These are phyloP conservation scores for Acomys russatus DNA, from an alignment of 2,797 vertebrate species.

Conservation along the genomic window DNA sequence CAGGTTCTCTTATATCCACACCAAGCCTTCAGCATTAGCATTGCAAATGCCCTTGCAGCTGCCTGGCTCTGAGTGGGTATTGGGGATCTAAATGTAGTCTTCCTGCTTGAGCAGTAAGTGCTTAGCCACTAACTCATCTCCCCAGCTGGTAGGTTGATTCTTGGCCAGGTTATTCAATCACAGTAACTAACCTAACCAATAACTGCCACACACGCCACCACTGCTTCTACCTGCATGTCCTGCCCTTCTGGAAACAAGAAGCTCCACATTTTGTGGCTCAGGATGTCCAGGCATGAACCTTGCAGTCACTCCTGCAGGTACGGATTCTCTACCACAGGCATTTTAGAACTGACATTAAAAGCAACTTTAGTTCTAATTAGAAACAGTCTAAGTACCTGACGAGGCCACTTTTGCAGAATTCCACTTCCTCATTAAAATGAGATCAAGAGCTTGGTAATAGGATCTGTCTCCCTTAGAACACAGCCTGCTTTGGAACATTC, in stretches of 20 bases:
- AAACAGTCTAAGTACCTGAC: background rate
- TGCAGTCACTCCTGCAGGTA: background rate
- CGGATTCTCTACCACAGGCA: background rate
- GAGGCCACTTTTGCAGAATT: background rate
- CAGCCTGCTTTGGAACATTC: background rate
- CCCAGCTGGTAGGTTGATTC: background rate
- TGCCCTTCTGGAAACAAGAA: background rate
- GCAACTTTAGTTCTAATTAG: constrained; percentile 71
- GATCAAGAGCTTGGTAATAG: constrained; percentile 35
- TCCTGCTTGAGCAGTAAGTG: background rate
- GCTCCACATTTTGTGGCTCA: accelerated
- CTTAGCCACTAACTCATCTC: background rate
- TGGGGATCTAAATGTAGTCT: background rate
- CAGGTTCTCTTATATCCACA: background rate
- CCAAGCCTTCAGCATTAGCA: background rate
- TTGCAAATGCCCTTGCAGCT: background rate
- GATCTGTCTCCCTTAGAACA: background rate
- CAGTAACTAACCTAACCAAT: background rate
- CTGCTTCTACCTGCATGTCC: accelerated
- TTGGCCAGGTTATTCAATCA: background rate
- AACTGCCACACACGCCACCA: accelerated
- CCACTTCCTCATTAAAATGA: constrained; percentile 37
- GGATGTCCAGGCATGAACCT: background rate
- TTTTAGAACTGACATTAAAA: constrained; percentile 48
- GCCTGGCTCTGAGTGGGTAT: background rate